Evolutionary conservation across 2,888 invertebrate genomes (phyloP).

Genomic region (Phorcus lineatus): DNA sequence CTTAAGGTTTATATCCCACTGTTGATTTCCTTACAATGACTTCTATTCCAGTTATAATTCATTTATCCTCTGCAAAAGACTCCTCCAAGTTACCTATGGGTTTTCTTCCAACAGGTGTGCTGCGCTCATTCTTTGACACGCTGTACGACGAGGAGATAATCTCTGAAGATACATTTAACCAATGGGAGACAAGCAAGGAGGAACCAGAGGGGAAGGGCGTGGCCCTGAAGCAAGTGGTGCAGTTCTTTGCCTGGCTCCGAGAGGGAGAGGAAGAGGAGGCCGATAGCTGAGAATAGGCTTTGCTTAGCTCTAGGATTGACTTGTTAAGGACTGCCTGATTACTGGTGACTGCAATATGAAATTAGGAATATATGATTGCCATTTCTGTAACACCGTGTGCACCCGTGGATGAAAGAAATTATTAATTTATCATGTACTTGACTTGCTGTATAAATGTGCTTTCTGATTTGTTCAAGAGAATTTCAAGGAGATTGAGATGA

Average conservation of each 20-base stretch:
- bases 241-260: conserved; percentile 75
- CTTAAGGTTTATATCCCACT: too few species aligned
- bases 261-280: conserved; percentile 66
- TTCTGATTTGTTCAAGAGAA: conserved; percentile 1
- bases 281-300: conserved; percentile 16
- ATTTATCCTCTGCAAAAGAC: neutral
- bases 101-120: conserved; percentile 81
- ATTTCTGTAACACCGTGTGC: neutral
- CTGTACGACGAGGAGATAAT: conserved; percentile 88
- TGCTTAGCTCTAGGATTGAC: neutral
- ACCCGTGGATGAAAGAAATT: conserved; percentile 10
- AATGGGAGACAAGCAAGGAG: conserved; percentile 85
- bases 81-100: neutral
- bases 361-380: conserved; percentile 4
- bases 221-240: conserved; percentile 84
- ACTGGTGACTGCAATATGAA: conserved; percentile 18
- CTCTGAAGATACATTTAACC: conserved; percentile 86
- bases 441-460: conserved; percentile 24
- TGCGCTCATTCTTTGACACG: conserved; percentile 85
- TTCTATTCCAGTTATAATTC: neutral
- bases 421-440: conserved; percentile 4
- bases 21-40: too few species aligned
- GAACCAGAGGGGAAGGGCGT: conserved; percentile 89
- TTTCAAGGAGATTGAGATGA: neutral
- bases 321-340: neutral